A percentile compares a stretch with the other conserved stretches of the same genome.
phyloP scores from a whole-genome alignment of 2,888 invertebrate genomes.

The Drosophila quinaria region DNA sequence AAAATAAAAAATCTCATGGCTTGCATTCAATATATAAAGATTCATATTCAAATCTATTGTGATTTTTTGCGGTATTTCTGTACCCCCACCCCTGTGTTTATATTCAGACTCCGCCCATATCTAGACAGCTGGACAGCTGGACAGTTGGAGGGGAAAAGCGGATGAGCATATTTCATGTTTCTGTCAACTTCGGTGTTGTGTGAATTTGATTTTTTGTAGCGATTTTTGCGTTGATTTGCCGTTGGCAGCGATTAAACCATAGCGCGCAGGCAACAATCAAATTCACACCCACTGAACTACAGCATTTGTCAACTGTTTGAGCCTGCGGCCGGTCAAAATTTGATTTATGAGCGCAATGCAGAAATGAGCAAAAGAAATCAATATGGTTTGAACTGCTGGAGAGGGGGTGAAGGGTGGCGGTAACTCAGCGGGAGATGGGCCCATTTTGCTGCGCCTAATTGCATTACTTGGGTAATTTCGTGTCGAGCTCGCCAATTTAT shows the following conservation, averaged over 20 bases:
- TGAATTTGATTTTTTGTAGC: conserved; percentile 30
- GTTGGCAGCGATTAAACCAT: conserved; percentile 50
- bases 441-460: conserved; percentile 52
- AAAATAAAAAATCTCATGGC: too few relatives aligned
- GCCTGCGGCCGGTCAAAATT: conserved; percentile 53
- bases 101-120: background rate
- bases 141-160: conserved; percentile 3
- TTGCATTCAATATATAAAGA: too few relatives aligned
- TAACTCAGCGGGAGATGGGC: conserved; percentile 40
- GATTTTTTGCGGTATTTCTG: background rate
- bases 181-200: background rate
- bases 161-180: conserved; percentile 15
- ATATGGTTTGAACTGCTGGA: conserved; percentile 27
- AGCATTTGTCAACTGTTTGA: conserved; percentile 60
- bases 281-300: conserved; percentile 24
- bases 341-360: conserved; percentile 62
- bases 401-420: background rate
- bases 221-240: conserved; percentile 58
- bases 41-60: too few relatives aligned
- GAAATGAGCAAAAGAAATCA: conserved; percentile 49
- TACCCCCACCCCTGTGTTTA: background rate
- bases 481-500: conserved; percentile 33
- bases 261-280: conserved; percentile 8
- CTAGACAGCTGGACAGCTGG: conserved; percentile 5
- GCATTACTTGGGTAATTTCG: conserved; percentile 54